Base-by-base conservation (phyloP, 2,797 vertebrate species). In the Mormyrus proboscirostris region DNA sequence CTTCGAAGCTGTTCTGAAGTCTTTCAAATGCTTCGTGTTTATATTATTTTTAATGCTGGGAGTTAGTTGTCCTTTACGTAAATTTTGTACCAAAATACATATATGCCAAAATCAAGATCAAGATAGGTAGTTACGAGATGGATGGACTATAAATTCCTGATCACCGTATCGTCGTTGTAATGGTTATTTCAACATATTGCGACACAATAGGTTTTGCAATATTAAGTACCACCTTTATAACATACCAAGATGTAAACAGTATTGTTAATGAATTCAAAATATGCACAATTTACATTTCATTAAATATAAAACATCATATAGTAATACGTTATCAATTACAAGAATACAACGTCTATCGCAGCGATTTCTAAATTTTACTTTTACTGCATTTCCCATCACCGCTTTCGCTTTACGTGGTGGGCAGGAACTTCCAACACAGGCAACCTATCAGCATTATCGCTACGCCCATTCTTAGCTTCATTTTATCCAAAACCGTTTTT, bases 371-470 rank as follows among this genome's bases (percentile, higher is more conserved):
- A 47, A 51, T 41, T 33, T 12, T 25, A 33, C 12, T 82, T 88
- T 87, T 5, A 90, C 86, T 88, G 22, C 86, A 53, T 3, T 59
- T 90, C 86, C 89, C 89, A 88, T 86, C 3, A 38, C 7, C 25
- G 3, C 62, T 9, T 44, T 53, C 8, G 7, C 9, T 62, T n/a
- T 57, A 82, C 69, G 86, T 79, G 6, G 16, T 55, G 22, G 62
- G 50, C 73, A 83, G 49, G 2, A 19, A 88, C 33, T 65, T 10
- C 41, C n/a, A 47, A 47, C 62, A 62, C 33, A n/a, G 53, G 19
- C 16, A 49, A 65, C 79, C 79, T 16, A 65, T 22, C 41, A 47
- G 41, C 41, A 53, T 65, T 47, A 16, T 47, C 19, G n/a, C 44
- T 49, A 51, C 25, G 51, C 51, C 82, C 50, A 50, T 50, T 86